Percentiles rank a stretch among this genome's conserved stretches.
Conservation (phyloP, 1,140 invertebrate species). For the Popillia japonica region DNA sequence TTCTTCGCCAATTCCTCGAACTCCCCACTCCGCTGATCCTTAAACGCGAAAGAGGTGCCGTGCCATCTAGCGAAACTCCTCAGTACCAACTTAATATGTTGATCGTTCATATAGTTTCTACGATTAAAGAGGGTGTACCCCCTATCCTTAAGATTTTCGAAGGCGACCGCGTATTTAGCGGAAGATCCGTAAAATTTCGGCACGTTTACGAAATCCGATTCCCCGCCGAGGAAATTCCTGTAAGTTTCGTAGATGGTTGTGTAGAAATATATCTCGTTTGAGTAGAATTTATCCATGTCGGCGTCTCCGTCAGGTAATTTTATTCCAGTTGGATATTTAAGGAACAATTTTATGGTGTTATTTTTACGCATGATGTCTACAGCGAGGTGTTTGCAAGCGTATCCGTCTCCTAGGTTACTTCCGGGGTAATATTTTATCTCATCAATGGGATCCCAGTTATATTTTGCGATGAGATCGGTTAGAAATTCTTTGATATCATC, state of each 20-base stretch:
- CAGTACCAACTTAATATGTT: not conserved
- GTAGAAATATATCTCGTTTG: constrained; percentile 11
- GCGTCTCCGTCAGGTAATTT: not conserved
- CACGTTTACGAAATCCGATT: constrained; percentile 45
- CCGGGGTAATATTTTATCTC: not conserved
- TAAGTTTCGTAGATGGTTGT: not conserved
- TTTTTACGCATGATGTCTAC: not conserved
- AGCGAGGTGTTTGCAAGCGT: not conserved
- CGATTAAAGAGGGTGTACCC: constrained; percentile 63
- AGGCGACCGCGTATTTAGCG: constrained; percentile 60
- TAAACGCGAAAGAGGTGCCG: not conserved
- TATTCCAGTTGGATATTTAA: not conserved
- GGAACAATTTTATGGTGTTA: not conserved
- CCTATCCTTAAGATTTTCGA: constrained; percentile 63
- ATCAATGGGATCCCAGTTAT: not conserved
- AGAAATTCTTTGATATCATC: not conserved
- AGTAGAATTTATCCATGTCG: not conserved
- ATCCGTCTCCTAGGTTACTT: not conserved
- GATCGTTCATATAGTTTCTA: constrained; percentile 44
- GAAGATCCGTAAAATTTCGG: constrained; percentile 59
- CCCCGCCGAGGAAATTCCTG: not conserved
- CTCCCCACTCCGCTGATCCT: not conserved
- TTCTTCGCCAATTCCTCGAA: not conserved
- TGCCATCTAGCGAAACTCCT: not conserved
- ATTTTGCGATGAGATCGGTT: not conserved